Evolutionary conservation across 2,797 vertebrate species (phyloP).

Genomic region (Malacoraja senta): DNA sequence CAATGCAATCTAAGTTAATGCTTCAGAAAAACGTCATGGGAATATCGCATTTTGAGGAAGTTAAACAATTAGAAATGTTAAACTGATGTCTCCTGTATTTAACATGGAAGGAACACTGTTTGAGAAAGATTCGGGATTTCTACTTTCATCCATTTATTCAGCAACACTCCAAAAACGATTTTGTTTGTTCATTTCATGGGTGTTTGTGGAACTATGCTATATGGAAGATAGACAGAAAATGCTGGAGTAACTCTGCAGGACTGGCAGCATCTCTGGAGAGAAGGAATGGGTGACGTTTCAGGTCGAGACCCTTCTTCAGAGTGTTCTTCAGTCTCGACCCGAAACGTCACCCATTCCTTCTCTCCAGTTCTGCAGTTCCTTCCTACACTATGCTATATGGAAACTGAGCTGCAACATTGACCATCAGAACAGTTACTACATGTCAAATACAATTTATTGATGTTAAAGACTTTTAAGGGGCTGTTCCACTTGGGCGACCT

Average conservation of each 20-base stretch:
- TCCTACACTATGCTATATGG: neutral
- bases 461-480: neutral
- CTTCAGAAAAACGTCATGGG: neutral
- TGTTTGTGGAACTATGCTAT: neutral
- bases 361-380: too few relatives aligned
- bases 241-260: too few relatives aligned
- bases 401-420: neutral
- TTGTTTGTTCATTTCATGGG: neutral
- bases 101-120: neutral
- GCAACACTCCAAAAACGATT: neutral
- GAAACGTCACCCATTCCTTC: too few relatives aligned
- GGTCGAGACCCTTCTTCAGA: too few relatives aligned
- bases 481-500: too few relatives aligned
- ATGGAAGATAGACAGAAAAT: neutral
- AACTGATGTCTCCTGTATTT: neutral
- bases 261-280: too few relatives aligned
- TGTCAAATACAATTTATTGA: neutral
- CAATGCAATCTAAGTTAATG: neutral
- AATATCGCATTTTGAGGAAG: neutral
- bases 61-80: neutral
- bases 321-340: too few relatives aligned
- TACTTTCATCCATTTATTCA: neutral
- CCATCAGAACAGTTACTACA: neutral
- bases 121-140: neutral
- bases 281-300: too few relatives aligned